Evolutionary conservation across 1,140 invertebrate genomes (phyloP), one percentile per base, ranked within the genome.

Genomic region (Drosophila bipectinata): DNA sequence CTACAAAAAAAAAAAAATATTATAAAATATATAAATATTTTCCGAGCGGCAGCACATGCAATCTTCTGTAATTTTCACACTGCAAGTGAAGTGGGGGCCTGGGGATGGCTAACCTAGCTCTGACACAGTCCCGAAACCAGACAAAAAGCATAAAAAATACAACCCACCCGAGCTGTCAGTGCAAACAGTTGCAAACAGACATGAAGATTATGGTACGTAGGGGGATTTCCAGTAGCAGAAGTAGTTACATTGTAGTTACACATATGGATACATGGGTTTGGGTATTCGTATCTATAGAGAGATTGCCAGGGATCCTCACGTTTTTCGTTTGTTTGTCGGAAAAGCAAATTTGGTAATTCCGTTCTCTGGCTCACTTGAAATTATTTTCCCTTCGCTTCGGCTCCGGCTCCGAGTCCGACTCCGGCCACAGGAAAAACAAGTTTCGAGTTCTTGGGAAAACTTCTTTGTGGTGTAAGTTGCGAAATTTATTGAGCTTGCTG

Each of bases 181-280:
- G 64, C 82, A 78, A 85, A 87, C 82, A 87, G 82, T 87, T 87
- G 82, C 82, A 75, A 76, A 81, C 80, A 84, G 77, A 85, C 82
- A 87, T 75, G 68, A 87, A 88, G 82, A 87, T 87, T 87, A 87
- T 82, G 55, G 57, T 81, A 59, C 45, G 48, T 52, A 56, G 72
- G 60, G 64, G 56, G 56, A 61, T 72, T 61, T 47, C 14, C 28
- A 3, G 63, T 2, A 44, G 9, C 6, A 44, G 41, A 8, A 44
- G 71, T 55, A 52, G 60, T 47, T 66, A 74, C 61, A 74, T 58
- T 52, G 60, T 74, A 52, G 52, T 54, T 72, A 51, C 51, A 72
- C 49, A 60, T 53, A 44, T 53, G 41, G 41, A 47, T 39, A 57
- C 26, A 7, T 47, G 18, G 15, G 44, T 37, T 37, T 4, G 9